Base-by-base conservation (phyloP, 2,888 invertebrate species). In the Ephialtes manifestator region DNA sequence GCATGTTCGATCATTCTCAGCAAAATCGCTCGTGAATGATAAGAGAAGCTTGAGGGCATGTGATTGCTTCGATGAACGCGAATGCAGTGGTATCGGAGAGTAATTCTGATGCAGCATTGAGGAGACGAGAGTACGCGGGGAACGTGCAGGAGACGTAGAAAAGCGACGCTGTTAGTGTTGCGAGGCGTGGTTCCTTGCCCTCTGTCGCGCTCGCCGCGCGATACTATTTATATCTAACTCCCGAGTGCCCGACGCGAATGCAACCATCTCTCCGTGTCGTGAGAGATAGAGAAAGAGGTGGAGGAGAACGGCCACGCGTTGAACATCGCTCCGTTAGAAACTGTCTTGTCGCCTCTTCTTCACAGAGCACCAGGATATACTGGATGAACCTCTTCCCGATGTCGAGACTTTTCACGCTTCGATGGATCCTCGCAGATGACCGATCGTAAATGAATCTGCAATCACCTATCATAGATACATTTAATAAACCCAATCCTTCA, bases 181-280 rank as follows among this genome's bases (percentile, higher is more conserved):
- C 86, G 83, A 84, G 88, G 88, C 89, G 88, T 89, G 90, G 90
- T 90, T 90, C 90, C 87, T 89, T 89, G 90, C 89, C 89, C 90
- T 89, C 90, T 87, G 86, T 87, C 87, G 85, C 87, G 72, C 28
- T 79, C 46, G 48, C 71, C 81, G 51, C 71, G 81, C 77, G 85
- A 87, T 48, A 63, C 89, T 90, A 90, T 90, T 90, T 90, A 90
- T 88, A 85, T 88, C 87, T 87, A 88, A 89, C 89, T 87, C 88
- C 88, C 86, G 87, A 85, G 86, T 85, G 83, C 86, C 71, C 39
- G 78, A 67, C 75, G 79, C 82, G 80, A 89, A 83, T 85, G 85
- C 87, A 82, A 77, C 76, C 74, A 79, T 71, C 80, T 74, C 60
- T 77, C 60, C 70, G 46, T 65, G 67, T 80, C 68, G 67, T 53